Base-by-base conservation (phyloP, 2,888 invertebrate genomes). In the Corythucha ciliata region DNA sequence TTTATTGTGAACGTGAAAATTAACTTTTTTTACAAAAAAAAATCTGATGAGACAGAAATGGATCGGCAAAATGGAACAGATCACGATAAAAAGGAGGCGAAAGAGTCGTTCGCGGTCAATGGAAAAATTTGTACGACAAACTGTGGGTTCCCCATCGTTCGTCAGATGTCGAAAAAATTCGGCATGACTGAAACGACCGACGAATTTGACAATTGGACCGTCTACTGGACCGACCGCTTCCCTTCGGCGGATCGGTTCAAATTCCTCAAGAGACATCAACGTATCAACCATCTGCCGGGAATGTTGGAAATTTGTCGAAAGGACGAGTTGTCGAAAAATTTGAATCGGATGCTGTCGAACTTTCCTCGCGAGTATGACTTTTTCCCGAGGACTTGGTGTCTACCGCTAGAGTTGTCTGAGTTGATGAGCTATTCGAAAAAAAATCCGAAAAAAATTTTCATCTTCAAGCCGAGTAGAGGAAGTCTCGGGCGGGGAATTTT, bases 361-460 rank as follows among this genome's bases (percentile, higher is more conserved):
- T 92, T 87, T 68, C 89, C 91, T 0, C 81, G 81, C 62, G 91
- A 92, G 58, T 93, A 91, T 67, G 85, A 83, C 64, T 87, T 92
- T 66, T 92, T 89, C 67, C 92, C 93, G 1, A 88, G 85, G 71
- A 89, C 91, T 7, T 93, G 92, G 91, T 87, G 89, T 68, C 76
- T 93, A 59, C 92, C 93, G 24, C 48, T 54, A 40, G 58, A 60
- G 57, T 56, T 56, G 47, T 55, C 57, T 21, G 48, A 37, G 27
- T 37, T 39, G 27, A 21, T 39, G 53, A 78, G 74, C 60, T 85
- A 80, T 66, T 79, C 79, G 66, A 81, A 78, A 68, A 73, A 75
- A 57, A 77, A 78, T 64, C 83, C 72, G 65, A 78, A 79, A 57
- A 80, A 79, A 66, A 8, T 85, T 1, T 92, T 84, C 63, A 93